phyloP scores from a whole-genome alignment of 1,140 invertebrate species.

The Drosophila pallidifrons region DNA sequence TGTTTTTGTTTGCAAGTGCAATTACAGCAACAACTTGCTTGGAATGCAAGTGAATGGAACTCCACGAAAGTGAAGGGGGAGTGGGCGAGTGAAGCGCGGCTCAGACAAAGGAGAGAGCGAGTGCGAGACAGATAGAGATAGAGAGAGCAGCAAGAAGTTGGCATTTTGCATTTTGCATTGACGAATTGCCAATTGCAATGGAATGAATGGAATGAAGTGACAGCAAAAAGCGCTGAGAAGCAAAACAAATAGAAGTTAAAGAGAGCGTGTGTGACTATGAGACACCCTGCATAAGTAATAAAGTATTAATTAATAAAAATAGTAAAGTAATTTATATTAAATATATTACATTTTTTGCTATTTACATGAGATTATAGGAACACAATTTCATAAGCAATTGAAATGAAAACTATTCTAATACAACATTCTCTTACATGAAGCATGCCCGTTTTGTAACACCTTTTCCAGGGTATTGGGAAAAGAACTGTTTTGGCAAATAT shows the following conservation, averaged over 20 bases:
- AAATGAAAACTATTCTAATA: too few relatives aligned
- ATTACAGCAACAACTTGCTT: conserved; percentile 6
- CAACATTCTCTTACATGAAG: too few relatives aligned
- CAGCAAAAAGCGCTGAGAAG: neutral
- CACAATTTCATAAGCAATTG: too few relatives aligned
- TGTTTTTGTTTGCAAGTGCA: neutral
- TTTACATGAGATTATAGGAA: too few relatives aligned
- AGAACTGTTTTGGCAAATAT: conserved; percentile 5
- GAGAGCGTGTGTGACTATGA: neutral
- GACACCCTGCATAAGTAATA: neutral
- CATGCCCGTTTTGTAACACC: neutral
- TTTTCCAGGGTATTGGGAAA: neutral
- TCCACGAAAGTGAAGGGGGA: neutral
- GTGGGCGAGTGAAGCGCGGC: neutral
- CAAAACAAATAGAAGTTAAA: neutral
- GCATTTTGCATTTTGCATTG: conserved; percentile 16
- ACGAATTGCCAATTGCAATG: conserved; percentile 14
- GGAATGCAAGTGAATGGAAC: neutral
- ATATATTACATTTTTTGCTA: too few relatives aligned
- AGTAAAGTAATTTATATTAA: too few relatives aligned
- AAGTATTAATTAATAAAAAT: too few relatives aligned
- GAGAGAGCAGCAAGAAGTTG: neutral
- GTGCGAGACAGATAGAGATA: neutral
- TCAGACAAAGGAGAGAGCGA: neutral
- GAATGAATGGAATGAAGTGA: neutral